Base-by-base conservation (phyloP, 2,113 vertebrate species). In the Rhinolophus ferrumequinum region DNA sequence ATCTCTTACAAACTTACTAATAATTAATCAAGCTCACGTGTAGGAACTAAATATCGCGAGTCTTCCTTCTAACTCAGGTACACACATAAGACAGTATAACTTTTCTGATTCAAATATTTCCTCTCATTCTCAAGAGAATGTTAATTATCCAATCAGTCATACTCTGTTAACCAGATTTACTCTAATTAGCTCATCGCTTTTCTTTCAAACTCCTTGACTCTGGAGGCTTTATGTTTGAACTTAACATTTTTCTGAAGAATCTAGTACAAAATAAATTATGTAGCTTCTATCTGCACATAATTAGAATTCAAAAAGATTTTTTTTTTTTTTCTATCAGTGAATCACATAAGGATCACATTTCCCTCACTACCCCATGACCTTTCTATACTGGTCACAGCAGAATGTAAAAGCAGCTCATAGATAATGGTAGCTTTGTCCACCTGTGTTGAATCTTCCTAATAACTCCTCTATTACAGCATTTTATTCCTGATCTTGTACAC, bases 381-480 rank as follows among this genome's bases (percentile, higher is more conserved):
- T 97, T 98, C 96, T 93, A 33, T 93, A 79, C 44, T 38, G 56
- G 62, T 96, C 96, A 94, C 93, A 97, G 88, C 80, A 98, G 33
- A 91, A 26, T 82, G 96, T 97, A 50, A 83, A 92, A 97, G 38
- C 66, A 96, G 28, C 87, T 9, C 92, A 82, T 35, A 96, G 96
- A 97, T 96, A 95, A 91, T 84, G 89, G 81, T 85, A 88, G 62
- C 80, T 97, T 97, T 94, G 60, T 54, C 89, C 97, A 82, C 7
- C 83, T 52, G 88, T 58, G 26, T 15, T 73, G 88, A 92, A 86
- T 89, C 92, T 97, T 93, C 88, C 94, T 88, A 94, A 80, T 95
- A n/a, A 66, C 91, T 97, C 88, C 73, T 92, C 95, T 93, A 96
- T 93, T 88, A 96, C 66, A 97, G 86, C 96, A 97, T 95, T 92